Conservation (phyloP, 2,888 invertebrate species). For the Leptinotarsa juncta region DNA sequence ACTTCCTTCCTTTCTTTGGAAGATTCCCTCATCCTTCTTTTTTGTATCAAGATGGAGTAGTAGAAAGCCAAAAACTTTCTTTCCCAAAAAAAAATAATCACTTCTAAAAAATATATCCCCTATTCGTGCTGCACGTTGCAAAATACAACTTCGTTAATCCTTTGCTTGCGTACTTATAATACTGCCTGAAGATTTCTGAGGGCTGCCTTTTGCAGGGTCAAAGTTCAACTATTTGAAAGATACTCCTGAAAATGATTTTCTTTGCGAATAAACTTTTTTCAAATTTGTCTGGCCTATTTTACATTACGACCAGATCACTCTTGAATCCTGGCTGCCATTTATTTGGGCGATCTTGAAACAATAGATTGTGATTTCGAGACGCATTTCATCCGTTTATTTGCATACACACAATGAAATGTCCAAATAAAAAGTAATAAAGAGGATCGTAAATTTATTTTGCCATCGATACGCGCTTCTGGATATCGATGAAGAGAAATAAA, state of each 20-base stretch:
- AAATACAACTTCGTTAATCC: too few relatives aligned
- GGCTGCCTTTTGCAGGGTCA: too few relatives aligned
- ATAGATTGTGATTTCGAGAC: slow-evolving; percentile 54
- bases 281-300: slow-evolving; percentile 49
- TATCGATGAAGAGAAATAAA: slow-evolving; percentile 1
- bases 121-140: too few relatives aligned
- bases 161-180: too few relatives aligned
- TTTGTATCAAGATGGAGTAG: too few relatives aligned
- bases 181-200: too few relatives aligned
- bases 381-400: slow-evolving; percentile 61
- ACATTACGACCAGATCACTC: slow-evolving; percentile 49
- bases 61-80: too few relatives aligned
- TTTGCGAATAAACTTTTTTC: neutral
- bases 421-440: slow-evolving; percentile 63
- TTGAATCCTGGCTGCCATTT: slow-evolving; percentile 47
- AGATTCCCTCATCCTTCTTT: too few relatives aligned
- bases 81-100: too few relatives aligned
- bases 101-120: too few relatives aligned
- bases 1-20: too few relatives aligned
- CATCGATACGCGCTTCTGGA: slow-evolving; percentile 23
- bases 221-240: too few relatives aligned
- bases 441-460: slow-evolving; percentile 58
- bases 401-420: slow-evolving; percentile 64
- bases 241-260: neutral
- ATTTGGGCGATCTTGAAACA: slow-evolving; percentile 55